Evolutionary conservation across 2,797 vertebrate species (phyloP).

Genomic region (Argyrosomus regius): DNA sequence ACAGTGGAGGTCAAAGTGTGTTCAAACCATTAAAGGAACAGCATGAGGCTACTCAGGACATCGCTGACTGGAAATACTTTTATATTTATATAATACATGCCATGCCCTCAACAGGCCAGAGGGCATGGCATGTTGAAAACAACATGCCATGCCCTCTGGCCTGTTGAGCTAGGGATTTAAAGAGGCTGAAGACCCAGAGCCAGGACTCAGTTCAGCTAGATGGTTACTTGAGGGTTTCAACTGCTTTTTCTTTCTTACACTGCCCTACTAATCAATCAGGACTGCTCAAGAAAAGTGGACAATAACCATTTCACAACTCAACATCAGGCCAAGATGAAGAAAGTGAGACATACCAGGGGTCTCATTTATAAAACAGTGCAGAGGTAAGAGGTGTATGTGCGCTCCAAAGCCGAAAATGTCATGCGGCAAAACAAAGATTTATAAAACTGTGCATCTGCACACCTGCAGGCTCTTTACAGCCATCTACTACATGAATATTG

Average conservation of each 20-base stretch:
- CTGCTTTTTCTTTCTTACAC: constrained; percentile 18
- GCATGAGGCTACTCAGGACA: constrained; percentile 20
- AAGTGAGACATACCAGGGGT: too few species aligned
- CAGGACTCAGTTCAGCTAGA: constrained; percentile 9
- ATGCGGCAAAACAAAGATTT: too few species aligned
- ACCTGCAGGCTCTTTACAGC: too few species aligned
- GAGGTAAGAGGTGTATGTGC: too few species aligned
- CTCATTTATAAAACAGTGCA: too few species aligned
- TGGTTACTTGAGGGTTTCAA: constrained; percentile 9
- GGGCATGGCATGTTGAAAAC: too few species aligned
- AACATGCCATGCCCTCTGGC: constrained; percentile 28
- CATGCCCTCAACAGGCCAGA: too few species aligned
- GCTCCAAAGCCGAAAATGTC: too few species aligned
- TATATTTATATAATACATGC: constrained; percentile 28
- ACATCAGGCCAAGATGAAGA: constrained; percentile 31
- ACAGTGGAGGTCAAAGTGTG: constrained; percentile 18
- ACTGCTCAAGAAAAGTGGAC: constrained; percentile 29
- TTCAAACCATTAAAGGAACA: constrained; percentile 11
- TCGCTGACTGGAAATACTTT: constrained; percentile 37
- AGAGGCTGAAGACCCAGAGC: constrained; percentile 37
- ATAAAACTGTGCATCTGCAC: too few species aligned
- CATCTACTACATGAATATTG: too few species aligned
- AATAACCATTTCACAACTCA: constrained; percentile 55
- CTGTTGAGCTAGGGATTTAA: constrained; percentile 37
- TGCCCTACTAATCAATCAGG: not conserved